Base-by-base conservation (phyloP, 92 coral and sea anemone genomes). In the Phenganax marumi region DNA sequence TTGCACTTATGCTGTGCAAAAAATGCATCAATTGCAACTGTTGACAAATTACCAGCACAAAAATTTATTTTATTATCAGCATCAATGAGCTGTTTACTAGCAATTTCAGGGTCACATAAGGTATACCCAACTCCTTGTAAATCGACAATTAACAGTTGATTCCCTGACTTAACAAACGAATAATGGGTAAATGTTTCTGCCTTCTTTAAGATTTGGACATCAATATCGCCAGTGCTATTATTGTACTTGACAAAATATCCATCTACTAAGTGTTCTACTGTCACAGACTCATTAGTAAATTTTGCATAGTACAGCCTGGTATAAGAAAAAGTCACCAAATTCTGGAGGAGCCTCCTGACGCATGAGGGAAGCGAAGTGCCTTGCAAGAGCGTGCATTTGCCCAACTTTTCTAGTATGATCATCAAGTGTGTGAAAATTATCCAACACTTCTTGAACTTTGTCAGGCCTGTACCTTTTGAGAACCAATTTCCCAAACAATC, bases 251-350 rank as follows among this genome's bases (percentile, higher is more conserved):
- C 43, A 33, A 33, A 33, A 33, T 33, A 1, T 33, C 43, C 43
- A 33, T 33, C 43, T 46, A 71, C 4, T 8, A 12, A 71, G 16
- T 46, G 55, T 70, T 88, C 91, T 14, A 91, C 84, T 19, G 93
- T 91, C 52, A 87, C 90, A 71, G 88, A 73, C 83, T 91, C 54
- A 54, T 70, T 87, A 43, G 80, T 72, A n/a, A 85, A 73, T 57
- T 61, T 83, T 9, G 87, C 80, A 70, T 85, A 88, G 80, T 74
- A 88, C 71, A 89, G 76, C 70, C 70, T 73, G 80, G 89, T 90
- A 73, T 90, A 90, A 33, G 52, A 50, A 74, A 90, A 90, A 71
- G 81, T 82, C 76, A 64, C 91, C 91, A 88, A 88, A 91, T 71
- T 86, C 86, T 53, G 63, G 51, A 51, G 89, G 91, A 63, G 84